Evolutionary conservation across 2,113 vertebrate species (phyloP).

Genomic region (Prolemur simus): DNA sequence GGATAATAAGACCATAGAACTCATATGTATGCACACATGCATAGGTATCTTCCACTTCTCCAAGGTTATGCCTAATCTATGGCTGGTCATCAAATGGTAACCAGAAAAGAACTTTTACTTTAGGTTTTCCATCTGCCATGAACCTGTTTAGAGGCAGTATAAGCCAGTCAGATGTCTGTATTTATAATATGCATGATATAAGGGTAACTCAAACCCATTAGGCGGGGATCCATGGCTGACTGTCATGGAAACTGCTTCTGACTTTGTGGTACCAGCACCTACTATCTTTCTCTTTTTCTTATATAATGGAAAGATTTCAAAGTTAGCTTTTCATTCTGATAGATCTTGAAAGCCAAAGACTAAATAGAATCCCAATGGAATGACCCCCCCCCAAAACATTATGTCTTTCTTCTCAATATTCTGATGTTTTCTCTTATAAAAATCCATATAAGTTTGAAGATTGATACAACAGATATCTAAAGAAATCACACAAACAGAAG

Average conservation of each 20-base stretch:
- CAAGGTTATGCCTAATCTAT: background rate
- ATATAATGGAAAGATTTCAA: background rate
- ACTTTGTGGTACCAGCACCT: background rate
- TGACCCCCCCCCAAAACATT: background rate
- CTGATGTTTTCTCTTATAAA: slow-evolving; percentile 27
- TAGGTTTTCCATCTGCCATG: background rate
- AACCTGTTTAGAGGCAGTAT: background rate
- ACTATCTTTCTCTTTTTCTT: background rate
- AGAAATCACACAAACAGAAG: slow-evolving; percentile 8
- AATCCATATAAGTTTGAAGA: background rate
- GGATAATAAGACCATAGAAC: background rate
- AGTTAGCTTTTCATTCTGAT: slow-evolving; percentile 9
- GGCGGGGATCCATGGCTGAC: background rate
- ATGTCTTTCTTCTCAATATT: background rate
- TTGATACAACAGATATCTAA: background rate
- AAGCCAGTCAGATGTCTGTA: background rate
- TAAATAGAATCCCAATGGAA: background rate
- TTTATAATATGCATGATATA: background rate
- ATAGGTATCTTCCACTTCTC: background rate
- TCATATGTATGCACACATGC: background rate
- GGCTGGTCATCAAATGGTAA: background rate
- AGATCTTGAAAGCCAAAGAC: background rate
- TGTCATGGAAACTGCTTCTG: background rate
- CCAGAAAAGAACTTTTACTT: background rate
- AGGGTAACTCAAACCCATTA: background rate